Base-by-base conservation (phyloP, 2,113 vertebrate genomes). In the Eleginops maclovinus region DNA sequence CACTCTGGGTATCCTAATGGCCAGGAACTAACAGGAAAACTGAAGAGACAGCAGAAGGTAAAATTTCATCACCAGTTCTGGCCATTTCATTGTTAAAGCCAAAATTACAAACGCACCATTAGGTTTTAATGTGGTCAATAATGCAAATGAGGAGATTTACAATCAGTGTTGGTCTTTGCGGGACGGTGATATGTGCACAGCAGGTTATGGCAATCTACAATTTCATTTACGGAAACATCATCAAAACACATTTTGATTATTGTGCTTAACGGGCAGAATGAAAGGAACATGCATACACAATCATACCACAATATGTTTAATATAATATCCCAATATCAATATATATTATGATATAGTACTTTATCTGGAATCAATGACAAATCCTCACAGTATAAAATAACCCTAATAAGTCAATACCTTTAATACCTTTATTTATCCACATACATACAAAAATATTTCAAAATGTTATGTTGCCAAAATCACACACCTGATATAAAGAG, bases 111-210 rank as follows among this genome's bases (percentile, higher is more conserved):
- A 58, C 0, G 73, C 65, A 78, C 68, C 74, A 82, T 77, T 82
- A 69, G 40, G 72, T 4, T 64, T 81, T 74, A 86, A 70, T 88
- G 63, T 59, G 70, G 44, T 72, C 80, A 85, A 40, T 85, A 75
- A 63, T 21, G 24, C 56, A 62, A 85, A 84, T 72, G 54, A 73
- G n/a, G 3, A 86, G 78, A 86, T 84, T 76, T 84, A 74, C 80
- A 66, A 80, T 80, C 26, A 7, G 53, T 21, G 31, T 58, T 50
- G 0, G 62, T 41, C 61, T 82, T 86, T 36, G 85, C 50, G 55
- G 79, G 63, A 60, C 17, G n/a, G 15, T 21, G 63, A 55, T 68
- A 87, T 72, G 71, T 88, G 85, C 69, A 78, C 47, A 21, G 59
- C 50, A 28, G 71, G 74, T 56, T 77, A 68, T 17, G 55, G 55